These are phyloP conservation scores for Plecotus auritus DNA, from an alignment of 2,113 vertebrate species.

Conservation along the genomic window DNA sequence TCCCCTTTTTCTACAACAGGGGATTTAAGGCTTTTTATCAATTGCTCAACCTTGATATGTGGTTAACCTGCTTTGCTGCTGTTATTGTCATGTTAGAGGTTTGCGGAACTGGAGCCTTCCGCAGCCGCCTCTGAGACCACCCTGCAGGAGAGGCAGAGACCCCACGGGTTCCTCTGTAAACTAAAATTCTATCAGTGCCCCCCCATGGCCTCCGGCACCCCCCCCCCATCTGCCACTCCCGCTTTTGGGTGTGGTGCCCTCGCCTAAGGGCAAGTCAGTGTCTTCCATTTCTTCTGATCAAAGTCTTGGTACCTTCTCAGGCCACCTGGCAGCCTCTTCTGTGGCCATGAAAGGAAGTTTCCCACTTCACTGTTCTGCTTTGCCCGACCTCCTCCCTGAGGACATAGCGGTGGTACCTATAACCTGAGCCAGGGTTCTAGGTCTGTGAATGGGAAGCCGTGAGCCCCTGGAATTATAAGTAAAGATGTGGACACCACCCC, in stretches of 20 bases:
- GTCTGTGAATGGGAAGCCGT: neutral
- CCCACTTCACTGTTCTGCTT: neutral
- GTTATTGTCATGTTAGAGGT: neutral
- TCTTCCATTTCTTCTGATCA: neutral
- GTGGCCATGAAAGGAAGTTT: neutral
- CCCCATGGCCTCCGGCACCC: neutral
- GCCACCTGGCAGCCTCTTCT: neutral
- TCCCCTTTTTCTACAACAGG: constrained; percentile 8
- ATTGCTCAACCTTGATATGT: neutral
- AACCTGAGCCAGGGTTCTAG: neutral
- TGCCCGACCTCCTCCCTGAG: neutral
- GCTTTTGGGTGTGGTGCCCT: neutral
- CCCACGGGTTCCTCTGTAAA: neutral
- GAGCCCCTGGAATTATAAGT: neutral
- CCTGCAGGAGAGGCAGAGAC: neutral
- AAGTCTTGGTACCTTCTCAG: neutral
- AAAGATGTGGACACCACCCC: neutral
- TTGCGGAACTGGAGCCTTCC: neutral
- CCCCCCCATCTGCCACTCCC: neutral
- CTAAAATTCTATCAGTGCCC: neutral
- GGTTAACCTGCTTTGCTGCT: neutral
- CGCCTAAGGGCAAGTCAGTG: neutral
- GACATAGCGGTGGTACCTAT: neutral
- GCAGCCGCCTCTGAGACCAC: neutral
- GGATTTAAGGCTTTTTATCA: neutral